phyloP scores from a whole-genome alignment of 2,113 vertebrate genomes.

The zebrafish (Danio rerio) region GRCz12tu NC_133192.1:49326501-49327000 shows the following conservation, averaged over 20 bases:
- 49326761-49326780: not conserved
- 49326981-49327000: no score
- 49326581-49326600: not conserved
- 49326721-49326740: not conserved
- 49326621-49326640: constrained; percentile 21
- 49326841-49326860: not conserved
- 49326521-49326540: not conserved
- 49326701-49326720: not conserved
- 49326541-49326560: not conserved
- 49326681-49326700: not conserved
- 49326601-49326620: not conserved
- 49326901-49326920: not conserved
- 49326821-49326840: not conserved
- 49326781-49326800: no score
- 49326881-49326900: not conserved
- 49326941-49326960: not conserved
- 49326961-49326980: no score
- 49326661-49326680: constrained; percentile 16
- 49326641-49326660: constrained; percentile 14
- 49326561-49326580: not conserved
- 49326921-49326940: not conserved
- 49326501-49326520: not conserved
- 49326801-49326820: no score
- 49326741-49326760: not conserved
- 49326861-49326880: not conserved